These are phyloP conservation scores for Acleris holmiana DNA, from an alignment of 2,888 invertebrate species.

Conservation along the genomic window DNA sequence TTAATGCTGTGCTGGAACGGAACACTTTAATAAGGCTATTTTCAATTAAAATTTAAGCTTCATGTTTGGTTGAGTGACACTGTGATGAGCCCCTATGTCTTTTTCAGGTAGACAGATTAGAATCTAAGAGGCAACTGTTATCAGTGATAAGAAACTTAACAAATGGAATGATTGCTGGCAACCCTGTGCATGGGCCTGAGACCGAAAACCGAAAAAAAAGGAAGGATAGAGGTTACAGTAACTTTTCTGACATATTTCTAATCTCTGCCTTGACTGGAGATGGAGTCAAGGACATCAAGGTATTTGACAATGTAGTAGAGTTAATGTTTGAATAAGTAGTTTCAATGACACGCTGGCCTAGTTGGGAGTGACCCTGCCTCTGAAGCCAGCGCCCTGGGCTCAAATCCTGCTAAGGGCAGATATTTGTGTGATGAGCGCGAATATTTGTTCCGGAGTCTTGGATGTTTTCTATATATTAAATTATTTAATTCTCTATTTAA, in stretches of 20 bases:
- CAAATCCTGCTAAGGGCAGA: no score
- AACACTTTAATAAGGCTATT: no score
- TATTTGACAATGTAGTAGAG: slow-evolving; percentile 50
- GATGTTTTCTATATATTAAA: no score
- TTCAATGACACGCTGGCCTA: no score
- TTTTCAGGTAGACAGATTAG: slow-evolving; percentile 87
- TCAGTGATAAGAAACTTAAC: slow-evolving; percentile 88
- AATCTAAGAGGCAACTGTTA: slow-evolving; percentile 89
- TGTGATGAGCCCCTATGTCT: neutral
- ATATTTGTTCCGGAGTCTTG: no score
- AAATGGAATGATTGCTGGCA: slow-evolving; percentile 81
- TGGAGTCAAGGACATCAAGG: slow-evolving; percentile 89
- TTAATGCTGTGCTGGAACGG: no score
- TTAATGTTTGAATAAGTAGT: neutral
- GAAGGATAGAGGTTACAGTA: slow-evolving; percentile 61
- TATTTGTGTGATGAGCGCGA: no score
- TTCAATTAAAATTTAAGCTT: no score
- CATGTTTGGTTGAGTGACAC: no score
- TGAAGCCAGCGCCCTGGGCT: no score
- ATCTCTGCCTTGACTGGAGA: slow-evolving; percentile 93
- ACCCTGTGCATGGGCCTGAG: slow-evolving; percentile 60
- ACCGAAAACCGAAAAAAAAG: slow-evolving; percentile 48
- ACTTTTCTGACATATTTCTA: slow-evolving; percentile 95
- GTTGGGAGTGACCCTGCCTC: no score
- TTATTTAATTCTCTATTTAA: no score